These are phyloP conservation scores for Eulemur mongoz DNA, from an alignment of 2,797 vertebrate genomes.

Conservation along the genomic window DNA sequence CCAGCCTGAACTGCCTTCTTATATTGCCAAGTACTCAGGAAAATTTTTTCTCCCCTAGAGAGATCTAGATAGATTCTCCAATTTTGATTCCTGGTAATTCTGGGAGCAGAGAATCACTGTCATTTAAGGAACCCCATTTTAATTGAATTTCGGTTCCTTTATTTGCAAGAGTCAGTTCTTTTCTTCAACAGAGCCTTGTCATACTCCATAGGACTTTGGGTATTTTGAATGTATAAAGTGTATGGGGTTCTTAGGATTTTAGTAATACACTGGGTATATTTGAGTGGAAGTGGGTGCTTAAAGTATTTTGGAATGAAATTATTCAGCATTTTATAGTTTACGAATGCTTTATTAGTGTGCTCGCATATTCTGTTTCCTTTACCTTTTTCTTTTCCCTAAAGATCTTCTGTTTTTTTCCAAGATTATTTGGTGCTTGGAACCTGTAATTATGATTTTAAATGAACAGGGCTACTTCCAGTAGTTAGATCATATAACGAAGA, in stretches of 20 bases:
- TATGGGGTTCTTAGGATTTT: neutral
- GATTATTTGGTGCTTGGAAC: conserved; percentile 23
- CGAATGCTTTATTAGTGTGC: neutral
- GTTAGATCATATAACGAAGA: neutral
- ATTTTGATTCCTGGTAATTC: neutral
- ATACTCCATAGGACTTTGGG: neutral
- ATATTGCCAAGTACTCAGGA: neutral
- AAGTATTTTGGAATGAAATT: conserved; percentile 30
- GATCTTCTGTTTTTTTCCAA: neutral
- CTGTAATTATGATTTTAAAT: neutral
- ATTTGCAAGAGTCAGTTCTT: neutral
- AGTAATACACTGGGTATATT: neutral
- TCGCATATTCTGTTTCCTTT: neutral
- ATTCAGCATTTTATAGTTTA: conserved; percentile 1
- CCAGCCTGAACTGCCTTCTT: neutral
- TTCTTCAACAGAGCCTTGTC: neutral
- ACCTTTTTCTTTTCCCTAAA: conserved; percentile 12
- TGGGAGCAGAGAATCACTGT: neutral
- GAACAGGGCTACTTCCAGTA: neutral
- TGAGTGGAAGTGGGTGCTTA: neutral
- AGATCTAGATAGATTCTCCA: neutral
- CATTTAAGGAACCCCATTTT: neutral
- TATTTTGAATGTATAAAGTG: neutral
- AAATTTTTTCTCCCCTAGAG: neutral
- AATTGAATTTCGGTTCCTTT: neutral